These are phyloP conservation scores for Andrena marginata DNA, from an alignment of 2,888 invertebrate genomes.

Conservation along the genomic window DNA sequence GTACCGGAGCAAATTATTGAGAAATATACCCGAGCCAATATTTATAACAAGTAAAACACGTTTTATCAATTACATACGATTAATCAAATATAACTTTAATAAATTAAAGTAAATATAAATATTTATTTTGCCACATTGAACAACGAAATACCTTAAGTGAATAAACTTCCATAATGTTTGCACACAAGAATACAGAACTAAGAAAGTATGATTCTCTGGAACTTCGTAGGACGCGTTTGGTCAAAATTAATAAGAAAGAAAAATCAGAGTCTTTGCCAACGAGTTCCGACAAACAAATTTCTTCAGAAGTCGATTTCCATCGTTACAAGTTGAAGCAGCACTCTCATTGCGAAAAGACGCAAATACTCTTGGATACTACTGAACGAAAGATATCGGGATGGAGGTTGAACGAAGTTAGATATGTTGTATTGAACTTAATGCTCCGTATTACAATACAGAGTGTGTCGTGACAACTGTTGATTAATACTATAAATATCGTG, in stretches of 20 bases:
- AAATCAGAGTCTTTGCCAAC: slow-evolving; percentile 37
- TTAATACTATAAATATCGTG: too few relatives aligned
- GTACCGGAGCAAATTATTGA: slow-evolving; percentile 59
- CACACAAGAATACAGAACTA: not conserved
- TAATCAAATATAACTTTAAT: slow-evolving; percentile 10
- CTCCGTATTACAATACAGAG: not conserved
- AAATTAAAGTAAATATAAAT: too few relatives aligned
- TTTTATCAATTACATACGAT: not conserved
- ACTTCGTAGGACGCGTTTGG: slow-evolving; percentile 52
- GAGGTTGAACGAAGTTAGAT: slow-evolving; percentile 52
- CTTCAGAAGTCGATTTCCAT: slow-evolving; percentile 33
- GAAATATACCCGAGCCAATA: slow-evolving; percentile 59
- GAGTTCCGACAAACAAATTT: slow-evolving; percentile 10
- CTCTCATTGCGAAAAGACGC: slow-evolving; percentile 30
- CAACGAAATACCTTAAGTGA: not conserved
- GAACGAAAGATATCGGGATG: slow-evolving; percentile 35
- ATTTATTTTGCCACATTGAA: slow-evolving; percentile 17
- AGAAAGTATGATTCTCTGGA: slow-evolving; percentile 1
- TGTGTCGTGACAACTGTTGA: too few relatives aligned
- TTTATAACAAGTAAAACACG: slow-evolving; percentile 67
- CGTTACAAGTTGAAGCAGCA: slow-evolving; percentile 20
- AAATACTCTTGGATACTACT: not conserved
- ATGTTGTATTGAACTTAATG: not conserved
- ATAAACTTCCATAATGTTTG: not conserved
- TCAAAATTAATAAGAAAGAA: slow-evolving; percentile 59